phyloP scores from a whole-genome alignment of 2,113 vertebrate species.

The Tragelaphus scriptus region DNA sequence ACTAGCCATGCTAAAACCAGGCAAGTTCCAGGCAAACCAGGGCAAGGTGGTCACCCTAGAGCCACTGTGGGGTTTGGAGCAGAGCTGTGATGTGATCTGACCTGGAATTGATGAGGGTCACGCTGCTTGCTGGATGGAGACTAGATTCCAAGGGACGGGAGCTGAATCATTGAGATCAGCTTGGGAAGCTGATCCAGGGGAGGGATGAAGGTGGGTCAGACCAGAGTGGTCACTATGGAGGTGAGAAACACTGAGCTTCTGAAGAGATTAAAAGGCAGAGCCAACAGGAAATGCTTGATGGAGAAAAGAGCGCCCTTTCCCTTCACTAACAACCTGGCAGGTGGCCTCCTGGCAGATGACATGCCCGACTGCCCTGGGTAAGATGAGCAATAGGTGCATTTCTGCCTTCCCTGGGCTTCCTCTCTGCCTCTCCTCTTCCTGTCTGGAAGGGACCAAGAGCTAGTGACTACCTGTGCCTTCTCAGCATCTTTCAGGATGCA shows the following conservation, averaged over 20 bases:
- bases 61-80: neutral
- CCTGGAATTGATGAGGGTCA: no score
- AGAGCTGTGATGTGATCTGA: neutral
- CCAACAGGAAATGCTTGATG: rapidly evolving
- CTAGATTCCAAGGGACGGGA: neutral
- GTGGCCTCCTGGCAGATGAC: neutral
- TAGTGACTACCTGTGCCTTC: neutral
- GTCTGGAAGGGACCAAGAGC: no score
- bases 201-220: neutral
- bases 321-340: neutral
- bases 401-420: neutral
- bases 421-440: neutral
- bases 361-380: neutral
- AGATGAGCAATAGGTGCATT: neutral
- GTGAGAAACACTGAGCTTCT: neutral
- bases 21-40: neutral
- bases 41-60: neutral
- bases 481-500: no score
- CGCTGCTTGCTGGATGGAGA: neutral
- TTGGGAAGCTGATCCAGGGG: neutral
- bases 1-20: neutral
- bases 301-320: neutral
- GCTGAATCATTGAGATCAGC: neutral
- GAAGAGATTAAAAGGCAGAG: neutral
- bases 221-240: neutral